phyloP scores from a whole-genome alignment of 2,888 invertebrate species.

The Tryphoninae sp. region DNA sequence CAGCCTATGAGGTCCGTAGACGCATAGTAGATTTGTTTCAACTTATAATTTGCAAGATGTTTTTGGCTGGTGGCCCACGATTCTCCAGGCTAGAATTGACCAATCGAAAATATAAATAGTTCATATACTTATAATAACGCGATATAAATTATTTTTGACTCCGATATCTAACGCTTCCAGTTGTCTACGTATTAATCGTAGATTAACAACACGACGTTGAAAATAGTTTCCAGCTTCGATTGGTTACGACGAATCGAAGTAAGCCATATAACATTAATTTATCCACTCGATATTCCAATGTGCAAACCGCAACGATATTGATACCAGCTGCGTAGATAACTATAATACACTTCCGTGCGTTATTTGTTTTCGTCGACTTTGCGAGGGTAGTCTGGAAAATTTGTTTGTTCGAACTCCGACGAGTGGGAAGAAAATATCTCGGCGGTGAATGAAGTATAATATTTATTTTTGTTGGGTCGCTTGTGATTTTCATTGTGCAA shows the following conservation, averaged over 20 bases:
- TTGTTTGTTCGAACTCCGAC: background rate
- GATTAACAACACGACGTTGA: slow-evolving; percentile 31
- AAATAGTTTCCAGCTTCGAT: slow-evolving; percentile 18
- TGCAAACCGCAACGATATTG: background rate
- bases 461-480: background rate
- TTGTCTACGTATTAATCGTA: slow-evolving; percentile 23
- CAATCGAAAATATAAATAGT: background rate
- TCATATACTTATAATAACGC: background rate
- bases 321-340: background rate
- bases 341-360: background rate
- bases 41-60: too few species aligned
- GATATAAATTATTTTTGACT: background rate
- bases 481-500: background rate
- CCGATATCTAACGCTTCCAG: background rate
- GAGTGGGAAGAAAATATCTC: background rate
- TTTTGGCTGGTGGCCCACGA: background rate
- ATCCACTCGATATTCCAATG: background rate
- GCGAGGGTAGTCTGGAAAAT: background rate
- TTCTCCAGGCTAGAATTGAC: background rate
- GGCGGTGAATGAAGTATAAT: background rate
- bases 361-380: slow-evolving; percentile 3
- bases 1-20: too few species aligned
- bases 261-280: background rate
- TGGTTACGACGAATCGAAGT: slow-evolving; percentile 8
- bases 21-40: too few species aligned